phyloP scores from a whole-genome alignment of 2,888 invertebrate genomes.

The Physocephala rufipes region DNA sequence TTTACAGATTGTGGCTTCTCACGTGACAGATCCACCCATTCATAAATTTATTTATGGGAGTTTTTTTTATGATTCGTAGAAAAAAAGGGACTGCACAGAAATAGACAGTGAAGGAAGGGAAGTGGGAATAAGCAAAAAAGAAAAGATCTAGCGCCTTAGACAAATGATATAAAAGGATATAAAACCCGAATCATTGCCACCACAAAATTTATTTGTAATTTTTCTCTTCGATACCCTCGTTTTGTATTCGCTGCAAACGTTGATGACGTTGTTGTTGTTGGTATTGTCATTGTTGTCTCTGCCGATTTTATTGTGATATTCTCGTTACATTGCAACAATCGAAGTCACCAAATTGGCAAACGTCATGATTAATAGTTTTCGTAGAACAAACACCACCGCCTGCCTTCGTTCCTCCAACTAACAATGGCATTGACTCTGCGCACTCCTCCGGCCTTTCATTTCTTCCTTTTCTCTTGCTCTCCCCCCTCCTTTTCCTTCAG shows the following conservation, averaged over 20 bases:
- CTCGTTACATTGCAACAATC: conserved; percentile 29
- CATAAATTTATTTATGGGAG: conserved; percentile 51
- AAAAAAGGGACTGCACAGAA: neutral
- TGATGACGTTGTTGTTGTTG: conserved; percentile 21
- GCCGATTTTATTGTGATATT: conserved; percentile 20
- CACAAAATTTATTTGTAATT: conserved; percentile 55
- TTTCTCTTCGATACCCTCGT: conserved; percentile 44
- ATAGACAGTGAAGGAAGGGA: neutral
- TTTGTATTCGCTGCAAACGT: conserved; percentile 34
- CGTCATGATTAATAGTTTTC: conserved; percentile 56
- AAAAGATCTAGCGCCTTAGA: conserved; percentile 10
- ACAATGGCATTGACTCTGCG: neutral
- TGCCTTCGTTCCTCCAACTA: neutral
- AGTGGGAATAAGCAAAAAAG: conserved; percentile 4
- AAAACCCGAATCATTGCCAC: conserved; percentile 56
- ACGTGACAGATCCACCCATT: conserved; percentile 16
- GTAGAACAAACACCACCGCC: neutral
- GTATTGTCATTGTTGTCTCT: conserved; percentile 19
- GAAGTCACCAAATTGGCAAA: conserved; percentile 40
- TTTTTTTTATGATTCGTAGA: conserved; percentile 55
- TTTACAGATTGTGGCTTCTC: conserved; percentile 52
- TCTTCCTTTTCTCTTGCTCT: neutral
- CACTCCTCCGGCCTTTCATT: neutral
- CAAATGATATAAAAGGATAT: conserved; percentile 35
- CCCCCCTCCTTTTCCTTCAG: neutral